phyloP scores from a whole-genome alignment of 2,888 invertebrate species.

The Lypha dubia region DNA sequence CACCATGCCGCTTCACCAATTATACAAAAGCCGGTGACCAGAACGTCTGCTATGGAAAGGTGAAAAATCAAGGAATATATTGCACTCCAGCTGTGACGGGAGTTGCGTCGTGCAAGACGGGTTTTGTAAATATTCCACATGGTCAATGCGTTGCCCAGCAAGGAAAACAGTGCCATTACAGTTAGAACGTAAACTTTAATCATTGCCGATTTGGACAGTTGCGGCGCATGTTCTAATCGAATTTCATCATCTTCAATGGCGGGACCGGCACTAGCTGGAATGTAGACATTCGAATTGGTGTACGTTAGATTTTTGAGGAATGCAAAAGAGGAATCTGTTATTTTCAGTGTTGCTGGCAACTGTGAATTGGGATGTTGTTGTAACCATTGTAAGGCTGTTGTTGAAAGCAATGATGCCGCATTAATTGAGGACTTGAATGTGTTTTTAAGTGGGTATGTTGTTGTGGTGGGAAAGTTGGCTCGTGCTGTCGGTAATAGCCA shows the following conservation, averaged over 20 bases:
- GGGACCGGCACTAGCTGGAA: constrained; percentile 56
- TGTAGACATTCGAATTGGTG: constrained; percentile 43
- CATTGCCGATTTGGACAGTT: constrained; percentile 86
- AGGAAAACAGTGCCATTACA: constrained; percentile 88
- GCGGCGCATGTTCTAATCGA: constrained; percentile 87
- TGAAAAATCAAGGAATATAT: constrained; percentile 91
- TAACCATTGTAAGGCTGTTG: constrained; percentile 57
- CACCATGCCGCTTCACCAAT: constrained; percentile 92
- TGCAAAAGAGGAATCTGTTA: constrained; percentile 44
- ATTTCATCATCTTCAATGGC: constrained; percentile 68
- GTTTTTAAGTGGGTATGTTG: not conserved
- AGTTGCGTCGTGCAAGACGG: constrained; percentile 85
- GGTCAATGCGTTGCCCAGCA: constrained; percentile 90
- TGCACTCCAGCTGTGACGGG: constrained; percentile 87
- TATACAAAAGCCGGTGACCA: constrained; percentile 92
- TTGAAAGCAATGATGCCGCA: constrained; percentile 49
- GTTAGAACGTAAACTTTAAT: constrained; percentile 88
- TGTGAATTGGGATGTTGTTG: constrained; percentile 53
- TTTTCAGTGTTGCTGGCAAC: constrained; percentile 55
- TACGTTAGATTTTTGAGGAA: constrained; percentile 61
- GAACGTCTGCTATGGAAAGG: constrained; percentile 91
- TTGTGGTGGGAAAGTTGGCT: not conserved
- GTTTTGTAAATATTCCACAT: constrained; percentile 89
- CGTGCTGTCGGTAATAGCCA: not conserved
- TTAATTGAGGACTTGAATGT: constrained; percentile 24